phyloP scores from a whole-genome alignment of 2,113 vertebrate species.

The Oncorhynchus gorbuscha region DNA sequence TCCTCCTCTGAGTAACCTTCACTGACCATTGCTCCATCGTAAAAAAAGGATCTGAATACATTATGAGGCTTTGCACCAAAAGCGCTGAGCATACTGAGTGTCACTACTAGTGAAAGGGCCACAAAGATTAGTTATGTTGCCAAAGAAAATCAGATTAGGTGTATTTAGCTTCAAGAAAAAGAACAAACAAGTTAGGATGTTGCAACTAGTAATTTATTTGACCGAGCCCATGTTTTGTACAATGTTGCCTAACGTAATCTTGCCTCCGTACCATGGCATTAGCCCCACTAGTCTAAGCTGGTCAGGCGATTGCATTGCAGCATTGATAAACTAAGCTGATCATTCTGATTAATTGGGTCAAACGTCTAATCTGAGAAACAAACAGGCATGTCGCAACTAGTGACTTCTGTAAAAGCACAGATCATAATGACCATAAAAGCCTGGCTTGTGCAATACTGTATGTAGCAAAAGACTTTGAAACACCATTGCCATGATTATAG shows the following conservation, averaged over 20 bases:
- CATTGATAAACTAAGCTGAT: constrained; percentile 16
- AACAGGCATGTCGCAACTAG: constrained; percentile 16
- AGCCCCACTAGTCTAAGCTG: background rate
- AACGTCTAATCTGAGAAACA: constrained; percentile 18
- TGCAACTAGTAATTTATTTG: background rate
- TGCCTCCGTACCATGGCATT: constrained; percentile 13
- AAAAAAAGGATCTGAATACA: background rate
- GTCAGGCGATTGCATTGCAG: background rate
- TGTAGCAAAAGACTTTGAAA: background rate
- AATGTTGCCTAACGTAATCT: constrained; percentile 22
- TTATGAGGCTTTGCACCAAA: too few species aligned
- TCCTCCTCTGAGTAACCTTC: too few species aligned
- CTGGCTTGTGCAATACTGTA: too few species aligned
- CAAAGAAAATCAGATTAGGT: constrained; percentile 42
- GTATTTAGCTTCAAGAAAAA: background rate
- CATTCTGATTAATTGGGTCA: constrained; percentile 45
- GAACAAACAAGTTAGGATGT: background rate
- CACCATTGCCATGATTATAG: background rate
- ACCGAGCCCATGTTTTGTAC: constrained; percentile 12
- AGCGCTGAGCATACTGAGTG: background rate
- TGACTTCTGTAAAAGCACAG: background rate
- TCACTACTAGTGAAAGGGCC: background rate
- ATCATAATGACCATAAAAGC: too few species aligned
- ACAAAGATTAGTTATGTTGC: constrained; percentile 10
- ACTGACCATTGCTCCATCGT: background rate